Evolutionary conservation across 1,140 invertebrate species (phyloP).

Genomic region (Magallana gigas): DNA sequence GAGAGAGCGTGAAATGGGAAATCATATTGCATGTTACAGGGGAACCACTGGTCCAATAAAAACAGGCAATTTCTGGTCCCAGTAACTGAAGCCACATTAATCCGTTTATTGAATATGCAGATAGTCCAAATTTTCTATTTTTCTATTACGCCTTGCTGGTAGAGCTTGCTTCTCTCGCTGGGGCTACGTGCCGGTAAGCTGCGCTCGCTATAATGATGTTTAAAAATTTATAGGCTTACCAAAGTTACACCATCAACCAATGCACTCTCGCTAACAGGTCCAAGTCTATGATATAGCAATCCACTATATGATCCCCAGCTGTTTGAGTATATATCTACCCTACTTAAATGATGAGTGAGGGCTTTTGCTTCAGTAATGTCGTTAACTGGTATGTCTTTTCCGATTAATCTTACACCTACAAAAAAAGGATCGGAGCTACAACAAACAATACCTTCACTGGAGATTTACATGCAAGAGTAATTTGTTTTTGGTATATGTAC

Average conservation of each 20-base stretch:
- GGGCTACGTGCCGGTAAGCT: too few species aligned
- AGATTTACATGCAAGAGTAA: too few species aligned
- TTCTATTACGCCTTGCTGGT: too few species aligned
- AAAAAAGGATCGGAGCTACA: neutral
- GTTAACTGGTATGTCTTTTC: neutral
- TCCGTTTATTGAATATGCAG: too few species aligned
- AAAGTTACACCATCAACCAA: neutral
- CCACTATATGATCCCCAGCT: neutral
- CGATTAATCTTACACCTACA: neutral
- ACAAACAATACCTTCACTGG: too few species aligned
- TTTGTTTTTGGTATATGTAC: neutral
- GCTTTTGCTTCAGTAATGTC: neutral
- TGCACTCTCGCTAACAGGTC: neutral
- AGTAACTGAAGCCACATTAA: too few species aligned
- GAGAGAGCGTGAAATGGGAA: too few species aligned
- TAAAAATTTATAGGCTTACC: neutral
- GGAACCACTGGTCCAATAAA: too few species aligned
- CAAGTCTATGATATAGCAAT: neutral
- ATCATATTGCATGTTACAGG: too few species aligned
- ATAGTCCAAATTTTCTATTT: too few species aligned
- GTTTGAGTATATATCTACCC: neutral
- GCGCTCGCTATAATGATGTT: neutral
- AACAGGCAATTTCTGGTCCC: too few species aligned
- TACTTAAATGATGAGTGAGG: neutral
- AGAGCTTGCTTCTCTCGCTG: too few species aligned